A percentile compares a stretch with the other conserved stretches of the same genome.
Conservation (phyloP, 2,113 vertebrate genomes). For the Psilopsiagon aymara region DNA sequence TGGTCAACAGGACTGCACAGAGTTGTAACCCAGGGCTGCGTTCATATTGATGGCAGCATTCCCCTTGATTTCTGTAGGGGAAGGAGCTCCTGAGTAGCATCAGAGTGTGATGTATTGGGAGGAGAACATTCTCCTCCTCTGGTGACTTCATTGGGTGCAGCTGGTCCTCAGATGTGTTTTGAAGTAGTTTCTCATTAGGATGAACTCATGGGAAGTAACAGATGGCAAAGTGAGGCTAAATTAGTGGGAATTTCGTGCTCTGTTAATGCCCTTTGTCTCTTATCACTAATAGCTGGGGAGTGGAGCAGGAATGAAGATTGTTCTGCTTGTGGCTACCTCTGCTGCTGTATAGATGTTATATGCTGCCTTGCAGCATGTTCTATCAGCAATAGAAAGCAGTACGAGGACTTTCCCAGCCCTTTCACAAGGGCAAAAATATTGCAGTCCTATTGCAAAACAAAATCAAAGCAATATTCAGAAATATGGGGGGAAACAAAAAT, state of each 20-base stretch:
- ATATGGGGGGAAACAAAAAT: neutral
- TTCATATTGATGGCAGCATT: neutral
- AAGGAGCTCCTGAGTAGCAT: neutral
- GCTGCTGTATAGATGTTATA: neutral
- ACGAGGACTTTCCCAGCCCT: neutral
- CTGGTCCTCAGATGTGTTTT: conserved; percentile 26
- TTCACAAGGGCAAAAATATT: neutral
- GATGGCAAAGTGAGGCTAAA: conserved; percentile 39
- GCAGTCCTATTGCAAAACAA: neutral
- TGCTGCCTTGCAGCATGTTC: neutral
- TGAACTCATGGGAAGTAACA: conserved; percentile 40
- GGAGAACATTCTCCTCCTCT: neutral
- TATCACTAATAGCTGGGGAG: conserved; percentile 1
- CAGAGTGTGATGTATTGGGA: neutral
- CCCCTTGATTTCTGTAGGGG: neutral
- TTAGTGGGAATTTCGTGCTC: conserved; percentile 17
- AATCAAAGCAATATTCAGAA: neutral
- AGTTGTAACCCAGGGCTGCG: neutral
- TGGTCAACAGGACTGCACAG: neutral
- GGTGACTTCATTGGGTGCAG: conserved; percentile 38
- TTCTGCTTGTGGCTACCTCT: neutral
- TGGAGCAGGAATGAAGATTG: neutral
- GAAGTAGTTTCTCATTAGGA: conserved; percentile 44
- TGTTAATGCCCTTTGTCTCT: neutral
- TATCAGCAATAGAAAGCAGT: neutral